These are phyloP conservation scores for Latrodectus hesperus DNA, from an alignment of 2,888 invertebrate species.

Conservation along the genomic window DNA sequence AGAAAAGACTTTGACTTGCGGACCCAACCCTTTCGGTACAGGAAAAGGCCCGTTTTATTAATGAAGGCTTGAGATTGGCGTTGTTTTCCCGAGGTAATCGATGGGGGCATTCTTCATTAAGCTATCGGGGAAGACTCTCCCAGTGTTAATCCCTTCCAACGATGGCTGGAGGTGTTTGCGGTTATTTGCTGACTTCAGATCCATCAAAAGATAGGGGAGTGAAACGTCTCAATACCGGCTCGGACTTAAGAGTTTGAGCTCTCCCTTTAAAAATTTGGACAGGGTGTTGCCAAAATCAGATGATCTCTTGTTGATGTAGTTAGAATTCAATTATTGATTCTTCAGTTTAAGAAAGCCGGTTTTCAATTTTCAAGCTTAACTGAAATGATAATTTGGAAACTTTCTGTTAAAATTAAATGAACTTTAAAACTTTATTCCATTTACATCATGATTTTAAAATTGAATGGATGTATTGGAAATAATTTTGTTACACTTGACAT, in stretches of 20 bases:
- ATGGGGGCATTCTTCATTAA: constrained; percentile 54
- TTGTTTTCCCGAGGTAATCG: constrained; percentile 31
- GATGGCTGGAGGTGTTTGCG: constrained; percentile 28
- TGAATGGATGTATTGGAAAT: no score
- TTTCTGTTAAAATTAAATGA: no score
- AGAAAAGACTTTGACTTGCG: background rate
- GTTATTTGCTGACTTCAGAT: constrained; percentile 57
- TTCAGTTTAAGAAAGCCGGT: no score
- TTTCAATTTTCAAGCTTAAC: no score
- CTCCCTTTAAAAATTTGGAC: no score
- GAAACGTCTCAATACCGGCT: constrained; percentile 17
- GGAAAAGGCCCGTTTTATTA: constrained; percentile 38
- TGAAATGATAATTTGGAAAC: no score
- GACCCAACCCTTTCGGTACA: constrained; percentile 44
- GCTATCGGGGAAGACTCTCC: constrained; percentile 20
- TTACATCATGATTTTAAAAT: no score
- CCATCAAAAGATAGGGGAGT: constrained; percentile 24
- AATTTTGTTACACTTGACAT: no score
- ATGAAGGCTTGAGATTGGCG: constrained; percentile 11
- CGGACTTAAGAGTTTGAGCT: background rate
- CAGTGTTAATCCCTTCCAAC: constrained; percentile 28
- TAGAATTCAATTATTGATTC: no score
- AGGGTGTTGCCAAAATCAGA: no score
- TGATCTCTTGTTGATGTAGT: no score
- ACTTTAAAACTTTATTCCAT: no score